Evolutionary conservation across 37 sponge, comb jelly and placozoan species (phyloP).

Genomic region (Dysidea cf. avara): DNA sequence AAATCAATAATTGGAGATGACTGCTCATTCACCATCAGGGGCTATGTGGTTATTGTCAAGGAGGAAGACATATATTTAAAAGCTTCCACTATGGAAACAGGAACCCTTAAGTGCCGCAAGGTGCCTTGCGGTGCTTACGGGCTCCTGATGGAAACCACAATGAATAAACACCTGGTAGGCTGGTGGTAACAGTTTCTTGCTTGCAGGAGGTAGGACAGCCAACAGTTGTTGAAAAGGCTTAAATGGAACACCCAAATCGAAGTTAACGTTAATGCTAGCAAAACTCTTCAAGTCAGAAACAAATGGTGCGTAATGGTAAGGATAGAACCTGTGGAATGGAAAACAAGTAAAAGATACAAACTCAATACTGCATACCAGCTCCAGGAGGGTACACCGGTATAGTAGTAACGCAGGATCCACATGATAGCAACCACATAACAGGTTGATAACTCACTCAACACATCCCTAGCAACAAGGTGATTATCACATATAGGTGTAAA

Average conservation of each 20-base stretch:
- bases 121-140: not conserved
- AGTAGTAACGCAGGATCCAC: slow-evolving; percentile 97
- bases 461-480: not conserved
- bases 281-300: slow-evolving; percentile 84
- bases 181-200: slow-evolving; percentile 80
- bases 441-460: slow-evolving; percentile 50
- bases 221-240: slow-evolving; percentile 94
- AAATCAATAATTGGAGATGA: slow-evolving; percentile 85
- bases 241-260: slow-evolving; percentile 84
- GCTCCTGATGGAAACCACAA: not conserved
- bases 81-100: no score
- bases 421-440: slow-evolving; percentile 82
- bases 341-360: not conserved
- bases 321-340: slow-evolving; percentile 74
- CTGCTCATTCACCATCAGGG: slow-evolving; percentile 79
- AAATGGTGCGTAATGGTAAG: slow-evolving; percentile 97
- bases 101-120: no score
- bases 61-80: not conserved
- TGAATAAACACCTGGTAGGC: slow-evolving; percentile 66
- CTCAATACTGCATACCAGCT: slow-evolving; percentile 74
- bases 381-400: slow-evolving; percentile 94
- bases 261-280: slow-evolving; percentile 55
- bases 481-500: not conserved
- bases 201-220: slow-evolving; percentile 90
- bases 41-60: slow-evolving; percentile 18